Conservation (phyloP, 2,797 vertebrate genomes). For the Channallabes apus region DNA sequence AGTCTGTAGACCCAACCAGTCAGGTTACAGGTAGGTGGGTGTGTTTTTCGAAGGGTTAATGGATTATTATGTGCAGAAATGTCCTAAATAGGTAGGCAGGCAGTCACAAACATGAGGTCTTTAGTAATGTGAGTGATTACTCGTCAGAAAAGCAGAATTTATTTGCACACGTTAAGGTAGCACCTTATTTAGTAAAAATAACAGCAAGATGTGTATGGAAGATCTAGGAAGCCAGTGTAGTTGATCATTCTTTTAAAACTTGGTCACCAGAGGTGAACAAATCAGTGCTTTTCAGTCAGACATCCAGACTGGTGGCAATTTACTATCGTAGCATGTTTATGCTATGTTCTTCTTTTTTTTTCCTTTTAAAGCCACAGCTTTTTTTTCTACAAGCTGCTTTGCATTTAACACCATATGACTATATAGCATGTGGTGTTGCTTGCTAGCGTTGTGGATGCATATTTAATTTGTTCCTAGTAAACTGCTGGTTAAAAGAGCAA, state of each 20-base stretch:
- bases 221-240: neutral
- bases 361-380: neutral
- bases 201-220: neutral
- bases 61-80: constrained; percentile 51
- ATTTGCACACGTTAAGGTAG: neutral
- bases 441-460: neutral
- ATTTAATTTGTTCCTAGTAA: neutral
- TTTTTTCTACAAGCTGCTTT: neutral
- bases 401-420: neutral
- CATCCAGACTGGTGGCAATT: neutral
- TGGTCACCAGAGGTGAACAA: neutral
- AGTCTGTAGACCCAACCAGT: constrained; percentile 54
- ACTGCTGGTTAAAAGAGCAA: neutral
- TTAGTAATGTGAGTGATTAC: neutral
- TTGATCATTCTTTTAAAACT: neutral
- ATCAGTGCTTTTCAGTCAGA: neutral
- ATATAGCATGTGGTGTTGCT: neutral
- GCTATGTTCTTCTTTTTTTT: neutral
- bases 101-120: neutral
- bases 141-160: neutral
- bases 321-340: neutral
- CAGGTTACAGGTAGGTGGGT: constrained; percentile 70
- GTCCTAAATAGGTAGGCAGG: constrained; percentile 2
- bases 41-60: constrained; percentile 80
- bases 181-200: neutral